Conservation (phyloP, 2,888 invertebrate genomes). For the Chrysotoxum bicinctum region DNA sequence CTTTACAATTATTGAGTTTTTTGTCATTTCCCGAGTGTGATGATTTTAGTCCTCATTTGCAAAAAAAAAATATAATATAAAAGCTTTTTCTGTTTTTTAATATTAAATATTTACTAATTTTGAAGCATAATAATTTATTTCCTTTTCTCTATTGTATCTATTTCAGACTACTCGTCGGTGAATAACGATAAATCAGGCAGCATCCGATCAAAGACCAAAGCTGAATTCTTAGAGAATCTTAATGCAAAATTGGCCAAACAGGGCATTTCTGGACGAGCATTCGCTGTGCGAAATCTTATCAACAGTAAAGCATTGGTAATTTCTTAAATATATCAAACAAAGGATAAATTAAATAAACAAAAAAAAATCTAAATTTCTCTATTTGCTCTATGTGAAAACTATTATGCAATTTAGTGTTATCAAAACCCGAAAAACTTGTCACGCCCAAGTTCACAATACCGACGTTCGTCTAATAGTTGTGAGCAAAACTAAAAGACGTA, state of each 20-base stretch:
- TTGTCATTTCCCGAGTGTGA: conserved; percentile 64
- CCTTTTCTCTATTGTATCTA: not conserved
- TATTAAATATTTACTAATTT: not conserved
- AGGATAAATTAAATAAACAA: conserved; percentile 12
- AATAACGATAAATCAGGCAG: conserved; percentile 81
- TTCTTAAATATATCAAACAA: not conserved
- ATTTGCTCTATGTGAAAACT: not conserved
- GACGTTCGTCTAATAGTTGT: conserved; percentile 49
- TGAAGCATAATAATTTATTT: not conserved
- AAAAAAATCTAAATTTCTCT: not conserved
- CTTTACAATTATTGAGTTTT: not conserved
- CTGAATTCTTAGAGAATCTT: conserved; percentile 89
- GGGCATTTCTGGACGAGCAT: conserved; percentile 84
- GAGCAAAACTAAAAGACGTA: conserved; percentile 41
- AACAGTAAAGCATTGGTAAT: conserved; percentile 87
- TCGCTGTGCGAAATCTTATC: conserved; percentile 88
- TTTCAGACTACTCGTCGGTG: conserved; percentile 81
- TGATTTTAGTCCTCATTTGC: conserved; percentile 63
- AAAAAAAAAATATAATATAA: conserved; percentile 17
- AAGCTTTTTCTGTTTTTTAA: conserved; percentile 45
- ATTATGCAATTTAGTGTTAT: conserved; percentile 67
- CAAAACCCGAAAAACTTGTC: conserved; percentile 79
- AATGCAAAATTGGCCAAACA: conserved; percentile 90
- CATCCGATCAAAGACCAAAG: conserved; percentile 82
- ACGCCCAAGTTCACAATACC: conserved; percentile 80